Evolutionary conservation across 2,888 invertebrate species (phyloP).

Genomic region (Penaeus monodon): DNA sequence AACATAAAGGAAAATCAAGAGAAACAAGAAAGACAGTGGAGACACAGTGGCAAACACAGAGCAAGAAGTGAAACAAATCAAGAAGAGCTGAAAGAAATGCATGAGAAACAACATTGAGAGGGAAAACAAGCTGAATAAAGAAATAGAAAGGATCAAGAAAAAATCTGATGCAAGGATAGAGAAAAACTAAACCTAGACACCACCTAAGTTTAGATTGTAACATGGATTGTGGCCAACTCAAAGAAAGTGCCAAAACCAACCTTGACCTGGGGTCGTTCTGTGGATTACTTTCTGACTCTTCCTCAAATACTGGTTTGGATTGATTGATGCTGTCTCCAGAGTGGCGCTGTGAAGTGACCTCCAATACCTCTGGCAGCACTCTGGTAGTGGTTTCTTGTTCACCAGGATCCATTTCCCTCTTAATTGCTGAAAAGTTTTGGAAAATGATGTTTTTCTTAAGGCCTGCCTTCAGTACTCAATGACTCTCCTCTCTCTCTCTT

Average conservation of each 20-base stretch:
- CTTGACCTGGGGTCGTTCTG: slow-evolving; percentile 20
- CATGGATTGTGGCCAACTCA: background rate
- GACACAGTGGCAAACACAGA: too few relatives aligned
- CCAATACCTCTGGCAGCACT: slow-evolving; percentile 92
- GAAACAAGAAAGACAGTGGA: too few relatives aligned
- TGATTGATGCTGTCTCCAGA: slow-evolving; percentile 81
- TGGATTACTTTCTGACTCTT: slow-evolving; percentile 69
- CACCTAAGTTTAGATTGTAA: background rate
- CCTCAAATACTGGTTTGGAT: slow-evolving; percentile 93
- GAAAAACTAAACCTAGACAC: background rate
- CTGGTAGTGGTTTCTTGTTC: slow-evolving; percentile 84
- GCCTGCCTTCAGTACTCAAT: slow-evolving; percentile 13
- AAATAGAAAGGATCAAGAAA: too few relatives aligned
- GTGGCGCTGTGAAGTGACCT: slow-evolving; percentile 77
- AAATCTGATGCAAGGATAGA: too few relatives aligned
- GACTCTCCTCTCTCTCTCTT: background rate
- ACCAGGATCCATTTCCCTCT: slow-evolving; percentile 81
- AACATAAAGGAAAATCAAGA: too few relatives aligned
- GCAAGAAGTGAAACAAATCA: too few relatives aligned
- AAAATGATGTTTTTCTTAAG: background rate
- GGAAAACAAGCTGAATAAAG: too few relatives aligned
- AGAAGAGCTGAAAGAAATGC: too few relatives aligned
- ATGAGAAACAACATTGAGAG: too few relatives aligned
- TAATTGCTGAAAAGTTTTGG: slow-evolving; percentile 74
- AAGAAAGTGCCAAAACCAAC: background rate